Base-by-base conservation (phyloP, 2,113 vertebrate species). In the Siniperca chuatsi region DNA sequence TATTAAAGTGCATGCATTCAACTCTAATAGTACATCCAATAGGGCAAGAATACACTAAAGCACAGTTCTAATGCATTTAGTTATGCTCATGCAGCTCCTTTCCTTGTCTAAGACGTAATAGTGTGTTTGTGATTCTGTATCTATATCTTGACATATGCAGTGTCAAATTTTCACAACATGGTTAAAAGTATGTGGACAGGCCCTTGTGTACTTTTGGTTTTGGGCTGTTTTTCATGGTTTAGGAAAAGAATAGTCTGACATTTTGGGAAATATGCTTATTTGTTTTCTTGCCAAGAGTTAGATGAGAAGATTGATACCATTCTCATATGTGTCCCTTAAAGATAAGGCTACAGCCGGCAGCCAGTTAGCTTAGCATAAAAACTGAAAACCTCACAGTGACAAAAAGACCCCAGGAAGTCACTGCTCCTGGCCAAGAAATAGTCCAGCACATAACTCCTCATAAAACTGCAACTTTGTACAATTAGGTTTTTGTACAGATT, bases 21-120 rank as follows among this genome's bases (percentile, higher is more conserved):
- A 20, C 48, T 78, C 10, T 58, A 55, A 79, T 55, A 69, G 77
- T 55, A 42, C 44, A 78, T 57, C 58, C 57, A 52, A 50, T 77
- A 81, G 64, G 23, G 46, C 37, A 46, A 52, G 2, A 58, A 35
- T 16, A 29, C 62, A 60, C 55, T 72, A 21, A 70, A 55, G 68
- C 50, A 67, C 52, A 11, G 62, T 60, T 61, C 12, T n/a, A 40
- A 75, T 67, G 18, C n/a, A 75, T 73, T 55, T 21, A 60, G 40
- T 68, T 64, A 33, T 67, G 58, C 15, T 75, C 48, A n/a, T 33
- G 46, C 4, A n/a, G 35, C 62, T 69, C 33, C 21, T 52, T 10
- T 67, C 4, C 52, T 70, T 79, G 18, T 78, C 25, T 3, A 16
- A 62, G 54, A 8, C 10, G 48, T 55, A 52, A 55, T 44, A 3